Percentiles rank a stretch among this genome's conserved stretches.
Conservation (phyloP, 2,797 vertebrate species). For the Anniella stebbinsi region DNA sequence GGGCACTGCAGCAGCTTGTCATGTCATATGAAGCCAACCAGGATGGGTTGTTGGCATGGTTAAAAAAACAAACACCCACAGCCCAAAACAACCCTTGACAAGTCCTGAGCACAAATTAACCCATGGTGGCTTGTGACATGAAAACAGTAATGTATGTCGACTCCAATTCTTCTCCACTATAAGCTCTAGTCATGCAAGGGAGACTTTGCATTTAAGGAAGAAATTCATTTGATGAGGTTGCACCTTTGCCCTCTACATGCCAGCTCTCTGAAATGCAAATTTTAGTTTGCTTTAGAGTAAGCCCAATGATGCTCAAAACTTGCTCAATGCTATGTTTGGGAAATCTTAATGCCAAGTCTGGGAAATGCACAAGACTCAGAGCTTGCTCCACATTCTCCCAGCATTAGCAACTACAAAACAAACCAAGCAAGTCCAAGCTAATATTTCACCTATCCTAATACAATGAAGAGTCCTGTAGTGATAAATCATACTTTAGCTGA, state of each 20-base stretch:
- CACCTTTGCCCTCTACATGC: not conserved
- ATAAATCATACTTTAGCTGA: not conserved
- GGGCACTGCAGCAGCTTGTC: too few species aligned
- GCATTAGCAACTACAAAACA: not conserved
- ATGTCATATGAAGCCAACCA: too few species aligned
- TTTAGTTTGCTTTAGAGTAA: not conserved
- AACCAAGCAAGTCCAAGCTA: not conserved
- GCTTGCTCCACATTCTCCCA: not conserved
- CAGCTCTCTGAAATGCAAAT: not conserved
- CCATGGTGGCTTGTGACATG: too few species aligned
- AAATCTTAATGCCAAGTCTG: not conserved
- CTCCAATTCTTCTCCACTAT: not conserved
- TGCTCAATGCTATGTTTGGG: not conserved
- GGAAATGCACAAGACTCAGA: not conserved
- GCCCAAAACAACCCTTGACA: too few species aligned
- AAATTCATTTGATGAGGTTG: not conserved
- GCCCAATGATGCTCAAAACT: not conserved
- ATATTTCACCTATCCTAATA: not conserved
- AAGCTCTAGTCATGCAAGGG: not conserved
- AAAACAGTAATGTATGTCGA: too few species aligned
- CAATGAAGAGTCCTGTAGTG: not conserved
- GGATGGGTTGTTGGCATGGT: too few species aligned
- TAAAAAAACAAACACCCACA: too few species aligned
- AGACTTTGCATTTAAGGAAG: not conserved
- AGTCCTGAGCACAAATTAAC: too few species aligned